Percentiles rank a stretch among this genome's conserved stretches.
phyloP scores from a whole-genome alignment of 1,140 invertebrate species.

The Heliconius hewitsoni region DNA sequence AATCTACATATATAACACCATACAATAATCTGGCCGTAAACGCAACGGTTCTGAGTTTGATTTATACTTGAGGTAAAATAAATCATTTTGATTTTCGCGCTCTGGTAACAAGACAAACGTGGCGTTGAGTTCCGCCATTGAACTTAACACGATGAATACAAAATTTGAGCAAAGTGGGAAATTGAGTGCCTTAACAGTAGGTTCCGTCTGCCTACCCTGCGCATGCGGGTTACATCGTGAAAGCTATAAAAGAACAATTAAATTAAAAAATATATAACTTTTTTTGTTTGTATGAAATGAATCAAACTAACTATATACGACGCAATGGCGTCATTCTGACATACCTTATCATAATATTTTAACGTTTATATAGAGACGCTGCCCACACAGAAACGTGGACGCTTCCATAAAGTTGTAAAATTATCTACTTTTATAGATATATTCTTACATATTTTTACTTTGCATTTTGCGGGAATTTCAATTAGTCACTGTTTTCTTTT shows the following conservation, averaged over 20 bases:
- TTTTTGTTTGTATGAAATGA: neutral
- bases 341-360: neutral
- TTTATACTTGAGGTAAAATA: too few species aligned
- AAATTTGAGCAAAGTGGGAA: neutral
- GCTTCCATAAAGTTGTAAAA: neutral
- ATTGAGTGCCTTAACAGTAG: neutral
- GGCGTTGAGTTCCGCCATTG: neutral
- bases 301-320: neutral
- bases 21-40: too few species aligned
- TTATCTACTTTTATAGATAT: neutral
- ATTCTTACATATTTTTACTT: neutral
- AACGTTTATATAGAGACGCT: slow-evolving; percentile 10
- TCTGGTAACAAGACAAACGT: neutral
- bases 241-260: neutral
- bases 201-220: neutral
- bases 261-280: too few species aligned
- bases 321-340: neutral
- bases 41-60: too few species aligned
- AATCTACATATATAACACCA: too few species aligned
- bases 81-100: too few species aligned
- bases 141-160: too few species aligned
- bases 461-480: neutral
- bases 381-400: slow-evolving; percentile 6
- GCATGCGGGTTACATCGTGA: neutral
- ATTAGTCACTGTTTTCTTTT: neutral